phyloP scores from a whole-genome alignment of 2,888 invertebrate species.

The Toxonevra muliebris region DNA sequence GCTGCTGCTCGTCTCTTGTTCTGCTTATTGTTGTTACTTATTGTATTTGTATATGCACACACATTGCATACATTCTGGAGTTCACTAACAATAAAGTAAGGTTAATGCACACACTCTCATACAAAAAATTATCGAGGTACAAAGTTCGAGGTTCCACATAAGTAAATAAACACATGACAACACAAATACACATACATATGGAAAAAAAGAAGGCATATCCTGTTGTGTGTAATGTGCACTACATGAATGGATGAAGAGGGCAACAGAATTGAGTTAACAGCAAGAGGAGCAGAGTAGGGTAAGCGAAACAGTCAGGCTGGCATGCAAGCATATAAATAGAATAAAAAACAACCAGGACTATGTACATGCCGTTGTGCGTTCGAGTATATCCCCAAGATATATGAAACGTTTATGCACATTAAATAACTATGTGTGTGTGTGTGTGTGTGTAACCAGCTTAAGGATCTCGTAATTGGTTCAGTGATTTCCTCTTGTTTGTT shows the following conservation, averaged over 20 bases:
- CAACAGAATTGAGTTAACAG: neutral
- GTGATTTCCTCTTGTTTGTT: neutral
- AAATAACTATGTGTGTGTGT: no score
- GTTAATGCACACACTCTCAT: neutral
- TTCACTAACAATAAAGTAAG: neutral
- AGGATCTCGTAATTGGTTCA: neutral
- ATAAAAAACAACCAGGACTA: neutral
- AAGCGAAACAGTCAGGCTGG: no score
- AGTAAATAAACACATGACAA: neutral
- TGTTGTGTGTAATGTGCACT: neutral
- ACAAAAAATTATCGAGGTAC: conserved; percentile 1
- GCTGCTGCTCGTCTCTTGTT: no score
- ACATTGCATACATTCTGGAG: no score
- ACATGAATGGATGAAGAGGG: neutral
- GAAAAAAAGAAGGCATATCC: neutral
- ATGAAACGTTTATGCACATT: no score
- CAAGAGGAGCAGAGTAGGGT: no score
- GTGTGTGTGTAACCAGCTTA: neutral
- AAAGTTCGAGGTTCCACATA: neutral
- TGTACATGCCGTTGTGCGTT: neutral
- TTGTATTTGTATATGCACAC: no score
- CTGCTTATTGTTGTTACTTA: no score
- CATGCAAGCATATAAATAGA: neutral
- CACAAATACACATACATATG: neutral
- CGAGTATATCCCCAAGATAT: no score